Conservation (phyloP, 2,113 vertebrate genomes). For the Hyperoodon ampullatus region DNA sequence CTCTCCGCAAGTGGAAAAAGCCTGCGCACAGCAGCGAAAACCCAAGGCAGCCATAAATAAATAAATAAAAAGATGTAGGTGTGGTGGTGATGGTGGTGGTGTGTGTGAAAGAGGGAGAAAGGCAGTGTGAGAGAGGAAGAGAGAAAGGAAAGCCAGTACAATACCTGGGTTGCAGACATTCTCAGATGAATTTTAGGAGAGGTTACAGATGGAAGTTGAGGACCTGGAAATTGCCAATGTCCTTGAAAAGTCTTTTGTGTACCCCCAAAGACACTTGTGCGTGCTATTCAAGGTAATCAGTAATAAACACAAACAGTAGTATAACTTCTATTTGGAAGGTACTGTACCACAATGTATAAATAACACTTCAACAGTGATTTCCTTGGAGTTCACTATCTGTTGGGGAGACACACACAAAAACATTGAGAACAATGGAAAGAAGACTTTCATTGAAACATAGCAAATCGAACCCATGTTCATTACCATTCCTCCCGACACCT, state of each 20-base stretch:
- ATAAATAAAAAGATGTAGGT: background rate
- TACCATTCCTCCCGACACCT: background rate
- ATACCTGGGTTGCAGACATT: background rate
- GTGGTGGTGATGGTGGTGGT: background rate
- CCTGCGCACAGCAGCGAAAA: too few relatives aligned
- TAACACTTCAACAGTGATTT: background rate
- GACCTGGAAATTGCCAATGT: background rate
- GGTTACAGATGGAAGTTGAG: background rate
- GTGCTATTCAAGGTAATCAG: background rate
- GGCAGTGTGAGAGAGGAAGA: background rate
- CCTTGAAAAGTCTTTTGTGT: background rate
- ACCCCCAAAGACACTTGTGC: background rate
- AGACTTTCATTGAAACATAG: background rate
- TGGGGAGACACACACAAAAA: background rate
- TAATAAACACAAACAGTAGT: background rate
- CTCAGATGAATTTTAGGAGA: background rate
- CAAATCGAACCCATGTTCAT: background rate
- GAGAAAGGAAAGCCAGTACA: background rate
- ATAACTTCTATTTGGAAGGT: background rate
- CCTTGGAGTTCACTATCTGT: background rate
- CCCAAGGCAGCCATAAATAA: too few relatives aligned
- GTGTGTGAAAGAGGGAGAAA: background rate
- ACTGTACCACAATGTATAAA: background rate
- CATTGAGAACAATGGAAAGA: background rate
- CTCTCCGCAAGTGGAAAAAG: too few relatives aligned